phyloP scores from a whole-genome alignment of 1,140 invertebrate genomes.

The Condylostylus longicornis region DNA sequence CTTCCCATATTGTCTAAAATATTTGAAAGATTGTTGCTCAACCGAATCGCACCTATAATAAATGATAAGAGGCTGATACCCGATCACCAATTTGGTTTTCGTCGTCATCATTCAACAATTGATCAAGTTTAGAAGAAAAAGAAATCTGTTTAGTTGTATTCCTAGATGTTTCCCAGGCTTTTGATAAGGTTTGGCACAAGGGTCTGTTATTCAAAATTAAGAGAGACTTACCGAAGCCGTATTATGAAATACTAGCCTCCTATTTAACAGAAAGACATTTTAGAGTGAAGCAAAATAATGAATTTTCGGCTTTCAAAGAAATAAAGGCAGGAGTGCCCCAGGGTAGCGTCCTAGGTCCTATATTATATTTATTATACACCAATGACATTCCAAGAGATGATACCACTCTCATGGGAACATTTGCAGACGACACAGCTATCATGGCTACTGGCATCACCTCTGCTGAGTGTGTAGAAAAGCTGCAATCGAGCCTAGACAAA shows the following conservation, averaged over 20 bases:
- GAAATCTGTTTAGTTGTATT: conserved; percentile 20
- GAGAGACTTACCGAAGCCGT: conserved; percentile 8
- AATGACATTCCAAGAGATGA: conserved; percentile 10
- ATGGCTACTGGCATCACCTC: too few species aligned
- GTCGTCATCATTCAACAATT: conserved; percentile 13
- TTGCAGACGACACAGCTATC: conserved; percentile 16
- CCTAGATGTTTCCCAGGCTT: conserved; percentile 22
- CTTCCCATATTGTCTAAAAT: conserved; percentile 19
- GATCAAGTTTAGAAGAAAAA: conserved; percentile 21
- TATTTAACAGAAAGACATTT: conserved; percentile 14
- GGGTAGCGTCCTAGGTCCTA: conserved; percentile 11
- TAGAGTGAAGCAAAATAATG: conserved; percentile 17
- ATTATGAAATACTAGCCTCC: conserved; percentile 12
- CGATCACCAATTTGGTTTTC: conserved; percentile 17
- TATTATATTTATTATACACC: conserved; percentile 13
- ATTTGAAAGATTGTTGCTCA: conserved; percentile 17
- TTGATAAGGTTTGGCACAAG: conserved; percentile 26
- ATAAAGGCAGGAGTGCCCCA: conserved; percentile 11
- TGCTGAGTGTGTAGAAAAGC: too few species aligned
- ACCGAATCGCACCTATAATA: conserved; percentile 12
- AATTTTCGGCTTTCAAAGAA: too few species aligned
- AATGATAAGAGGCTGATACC: conserved; percentile 8
- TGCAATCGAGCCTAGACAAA: too few species aligned
- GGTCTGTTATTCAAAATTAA: conserved; percentile 20
- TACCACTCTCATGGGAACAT: conserved; percentile 7